phyloP scores from a whole-genome alignment of 2,797 vertebrate species.

The Salmo trutta region DNA sequence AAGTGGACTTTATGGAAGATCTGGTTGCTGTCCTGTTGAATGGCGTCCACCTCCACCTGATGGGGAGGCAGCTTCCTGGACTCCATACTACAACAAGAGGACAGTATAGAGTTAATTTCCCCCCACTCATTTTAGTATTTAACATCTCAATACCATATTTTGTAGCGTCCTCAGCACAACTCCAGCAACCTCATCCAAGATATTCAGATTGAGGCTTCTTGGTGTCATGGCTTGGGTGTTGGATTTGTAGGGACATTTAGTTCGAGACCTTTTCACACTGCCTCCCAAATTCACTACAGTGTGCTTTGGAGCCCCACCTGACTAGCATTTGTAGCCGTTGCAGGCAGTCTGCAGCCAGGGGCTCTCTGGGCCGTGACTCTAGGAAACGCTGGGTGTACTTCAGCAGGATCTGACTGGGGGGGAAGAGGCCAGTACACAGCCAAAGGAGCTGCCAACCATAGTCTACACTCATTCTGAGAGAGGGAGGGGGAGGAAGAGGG shows the following conservation, averaged over 20 bases:
- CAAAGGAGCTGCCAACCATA: slow-evolving; percentile 94
- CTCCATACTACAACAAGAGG: slow-evolving; percentile 70
- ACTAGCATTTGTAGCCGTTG: slow-evolving; percentile 80
- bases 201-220: not conserved
- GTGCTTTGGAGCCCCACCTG: slow-evolving; percentile 71
- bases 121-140: not conserved
- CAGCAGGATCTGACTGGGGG: slow-evolving; percentile 79
- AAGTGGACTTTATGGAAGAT: slow-evolving; percentile 89
- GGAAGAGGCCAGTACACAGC: slow-evolving; percentile 90
- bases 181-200: too few species aligned
- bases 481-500: not conserved
- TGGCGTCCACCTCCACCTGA: slow-evolving; percentile 86
- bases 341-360: slow-evolving; percentile 76
- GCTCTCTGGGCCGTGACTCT: slow-evolving; percentile 80
- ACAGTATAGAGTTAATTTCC: not conserved
- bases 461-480: slow-evolving; percentile 82
- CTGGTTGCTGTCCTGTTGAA: slow-evolving; percentile 84
- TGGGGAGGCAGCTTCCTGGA: slow-evolving; percentile 89
- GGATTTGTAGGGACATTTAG: not conserved
- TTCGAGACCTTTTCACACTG: not conserved
- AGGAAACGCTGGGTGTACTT: slow-evolving; percentile 83
- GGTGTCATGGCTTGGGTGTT: not conserved
- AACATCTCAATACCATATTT: not conserved
- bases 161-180: too few species aligned
- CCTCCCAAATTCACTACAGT: not conserved